Percentiles rank a stretch among this genome's conserved stretches.
Evolutionary conservation across 1,140 invertebrate species (phyloP).

Genomic region (Heliconius hermathena): DNA sequence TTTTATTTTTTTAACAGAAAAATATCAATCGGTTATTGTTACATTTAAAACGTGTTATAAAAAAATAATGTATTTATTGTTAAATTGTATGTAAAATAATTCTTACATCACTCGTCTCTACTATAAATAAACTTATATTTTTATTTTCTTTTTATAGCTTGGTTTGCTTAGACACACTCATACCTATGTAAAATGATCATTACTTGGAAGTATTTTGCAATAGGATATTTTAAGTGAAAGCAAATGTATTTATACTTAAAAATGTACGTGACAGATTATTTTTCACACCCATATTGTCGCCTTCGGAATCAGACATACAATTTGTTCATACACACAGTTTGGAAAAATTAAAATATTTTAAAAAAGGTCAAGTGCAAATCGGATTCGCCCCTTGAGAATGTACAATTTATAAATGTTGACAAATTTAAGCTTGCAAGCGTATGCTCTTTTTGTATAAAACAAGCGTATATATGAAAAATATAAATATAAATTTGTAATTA

Average conservation of each 20-base stretch:
- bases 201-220: constrained; percentile 34
- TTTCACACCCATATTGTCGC: constrained; percentile 33
- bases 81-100: no score
- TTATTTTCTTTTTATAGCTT: background rate
- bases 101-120: background rate
- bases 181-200: background rate
- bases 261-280: constrained; percentile 34
- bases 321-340: no score
- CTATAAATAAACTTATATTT: background rate
- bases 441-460: no score
- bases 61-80: no score
- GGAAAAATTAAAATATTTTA: no score
- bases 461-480: no score
- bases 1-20: no score
- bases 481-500: no score
- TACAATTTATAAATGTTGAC: no score
- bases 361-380: background rate
- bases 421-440: no score
- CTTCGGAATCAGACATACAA: background rate
- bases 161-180: background rate
- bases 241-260: constrained; percentile 31
- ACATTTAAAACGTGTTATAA: no score
- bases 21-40: no score
- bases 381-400: background rate
- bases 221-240: constrained; percentile 48